A percentile compares a stretch with the other conserved stretches of the same genome.
phyloP scores from a whole-genome alignment of 2,888 invertebrate species.

The Lomographa bimaculata region DNA sequence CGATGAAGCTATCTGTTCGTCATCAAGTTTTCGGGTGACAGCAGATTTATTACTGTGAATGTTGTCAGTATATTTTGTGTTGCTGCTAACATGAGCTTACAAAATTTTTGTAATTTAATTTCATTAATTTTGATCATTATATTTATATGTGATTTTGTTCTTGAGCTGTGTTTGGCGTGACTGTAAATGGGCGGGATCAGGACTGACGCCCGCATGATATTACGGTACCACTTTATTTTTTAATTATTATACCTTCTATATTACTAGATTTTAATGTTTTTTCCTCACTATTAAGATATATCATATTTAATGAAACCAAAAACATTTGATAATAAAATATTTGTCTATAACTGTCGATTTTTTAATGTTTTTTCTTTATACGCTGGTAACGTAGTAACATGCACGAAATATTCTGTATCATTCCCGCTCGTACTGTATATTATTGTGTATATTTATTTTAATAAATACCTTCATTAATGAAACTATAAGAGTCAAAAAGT shows the following conservation, averaged over 20 bases:
- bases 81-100: too few relatives aligned
- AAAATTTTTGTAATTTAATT: slow-evolving; percentile 15
- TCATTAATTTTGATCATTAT: slow-evolving; percentile 29
- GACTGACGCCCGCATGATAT: slow-evolving; percentile 55
- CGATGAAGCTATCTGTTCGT: slow-evolving; percentile 7
- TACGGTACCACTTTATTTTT: slow-evolving; percentile 48
- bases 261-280: too few relatives aligned
- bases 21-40: slow-evolving; percentile 6
- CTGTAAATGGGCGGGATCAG: slow-evolving; percentile 60
- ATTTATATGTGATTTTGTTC: slow-evolving; percentile 45
- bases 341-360: neutral
- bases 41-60: slow-evolving; percentile 19
- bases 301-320: too few relatives aligned
- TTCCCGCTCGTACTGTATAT: slow-evolving; percentile 65
- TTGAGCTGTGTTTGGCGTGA: slow-evolving; percentile 54
- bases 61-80: slow-evolving; percentile 18
- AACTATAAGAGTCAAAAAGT: slow-evolving; percentile 18
- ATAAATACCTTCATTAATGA: slow-evolving; percentile 60
- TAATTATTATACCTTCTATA: slow-evolving; percentile 19
- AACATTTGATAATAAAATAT: too few relatives aligned
- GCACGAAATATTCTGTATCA: slow-evolving; percentile 63
- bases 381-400: slow-evolving; percentile 53
- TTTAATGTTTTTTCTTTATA: too few relatives aligned
- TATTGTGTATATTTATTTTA: slow-evolving; percentile 61
- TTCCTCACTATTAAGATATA: too few relatives aligned